Percentiles rank a stretch among this genome's conserved stretches.
These are phyloP conservation scores for Odontothrips loti DNA, from an alignment of 2,888 invertebrate species.

Conservation along the genomic window DNA sequence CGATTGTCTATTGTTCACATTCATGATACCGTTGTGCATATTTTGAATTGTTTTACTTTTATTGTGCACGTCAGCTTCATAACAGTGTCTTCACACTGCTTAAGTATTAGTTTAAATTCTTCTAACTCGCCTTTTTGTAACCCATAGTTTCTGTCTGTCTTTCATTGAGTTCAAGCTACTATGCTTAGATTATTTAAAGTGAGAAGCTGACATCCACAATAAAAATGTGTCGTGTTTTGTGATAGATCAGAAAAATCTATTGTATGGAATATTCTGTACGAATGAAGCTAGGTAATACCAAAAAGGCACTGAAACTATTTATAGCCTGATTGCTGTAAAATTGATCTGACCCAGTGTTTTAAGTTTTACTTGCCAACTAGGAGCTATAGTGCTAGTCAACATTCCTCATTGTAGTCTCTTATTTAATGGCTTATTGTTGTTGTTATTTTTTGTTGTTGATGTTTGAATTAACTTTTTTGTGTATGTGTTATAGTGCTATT, in stretches of 20 bases:
- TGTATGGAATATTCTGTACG: not conserved
- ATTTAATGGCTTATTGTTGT: not conserved
- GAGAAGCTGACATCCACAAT: not conserved
- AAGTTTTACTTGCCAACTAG: slow-evolving; percentile 13
- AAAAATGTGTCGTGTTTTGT: not conserved
- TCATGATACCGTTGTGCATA: not conserved
- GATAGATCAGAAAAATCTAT: slow-evolving; percentile 9
- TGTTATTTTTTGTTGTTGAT: slow-evolving; percentile 20
- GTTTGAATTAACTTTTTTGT: not conserved
- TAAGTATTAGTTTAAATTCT: no score
- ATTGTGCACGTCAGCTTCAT: not conserved
- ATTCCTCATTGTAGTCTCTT: slow-evolving; percentile 20
- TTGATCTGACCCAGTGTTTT: slow-evolving; percentile 24
- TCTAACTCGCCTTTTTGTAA: not conserved
- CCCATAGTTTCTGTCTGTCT: not conserved
- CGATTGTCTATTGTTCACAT: not conserved
- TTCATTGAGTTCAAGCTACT: not conserved
- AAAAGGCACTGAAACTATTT: not conserved
- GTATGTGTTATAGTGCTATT: not conserved
- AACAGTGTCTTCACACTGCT: no score
- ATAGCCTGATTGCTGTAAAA: not conserved
- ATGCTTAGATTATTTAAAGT: no score
- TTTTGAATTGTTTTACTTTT: not conserved
- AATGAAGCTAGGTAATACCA: slow-evolving; percentile 23
- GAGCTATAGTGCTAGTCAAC: slow-evolving; percentile 20